Conservation (phyloP, 2,888 invertebrate genomes). For the Andrena chrysosceles region DNA sequence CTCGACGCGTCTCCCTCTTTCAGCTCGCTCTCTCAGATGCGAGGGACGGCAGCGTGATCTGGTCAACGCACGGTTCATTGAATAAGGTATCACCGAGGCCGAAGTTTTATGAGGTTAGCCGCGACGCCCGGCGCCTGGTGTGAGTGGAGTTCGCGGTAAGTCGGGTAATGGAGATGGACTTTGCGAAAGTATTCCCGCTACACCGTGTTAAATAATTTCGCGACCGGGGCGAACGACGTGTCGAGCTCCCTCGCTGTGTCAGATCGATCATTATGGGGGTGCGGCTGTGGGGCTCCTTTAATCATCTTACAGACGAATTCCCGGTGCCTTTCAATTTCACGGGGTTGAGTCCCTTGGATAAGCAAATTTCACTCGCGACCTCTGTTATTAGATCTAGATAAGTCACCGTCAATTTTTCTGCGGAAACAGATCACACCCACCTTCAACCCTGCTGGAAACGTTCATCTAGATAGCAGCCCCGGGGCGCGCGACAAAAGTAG, state of each 20-base stretch:
- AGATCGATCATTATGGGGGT: slow-evolving; percentile 43
- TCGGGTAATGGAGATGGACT: slow-evolving; percentile 54
- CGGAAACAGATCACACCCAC: background rate
- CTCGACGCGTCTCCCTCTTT: background rate
- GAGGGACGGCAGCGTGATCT: slow-evolving; percentile 28
- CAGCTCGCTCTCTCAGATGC: background rate
- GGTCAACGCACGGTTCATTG: slow-evolving; percentile 55
- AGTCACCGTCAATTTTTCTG: too few species aligned
- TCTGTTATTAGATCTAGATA: too few species aligned
- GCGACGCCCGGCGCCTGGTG: background rate
- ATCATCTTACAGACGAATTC: background rate
- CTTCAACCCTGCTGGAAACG: background rate
- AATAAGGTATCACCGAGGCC: slow-evolving; percentile 55
- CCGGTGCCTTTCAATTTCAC: background rate
- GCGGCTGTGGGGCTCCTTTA: background rate
- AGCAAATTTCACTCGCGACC: too few species aligned
- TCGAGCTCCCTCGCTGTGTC: slow-evolving; percentile 14
- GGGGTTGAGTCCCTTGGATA: too few species aligned
- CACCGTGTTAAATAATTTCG: slow-evolving; percentile 57
- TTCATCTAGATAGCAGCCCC: background rate
- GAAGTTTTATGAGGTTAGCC: slow-evolving; percentile 59
- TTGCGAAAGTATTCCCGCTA: slow-evolving; percentile 50
- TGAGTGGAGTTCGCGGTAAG: slow-evolving; percentile 40
- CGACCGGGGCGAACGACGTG: slow-evolving; percentile 6
- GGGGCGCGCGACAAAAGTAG: slow-evolving; percentile 15